phyloP scores from a whole-genome alignment of 2,113 vertebrate genomes.

The Sterrhoptilus dennistouni region DNA sequence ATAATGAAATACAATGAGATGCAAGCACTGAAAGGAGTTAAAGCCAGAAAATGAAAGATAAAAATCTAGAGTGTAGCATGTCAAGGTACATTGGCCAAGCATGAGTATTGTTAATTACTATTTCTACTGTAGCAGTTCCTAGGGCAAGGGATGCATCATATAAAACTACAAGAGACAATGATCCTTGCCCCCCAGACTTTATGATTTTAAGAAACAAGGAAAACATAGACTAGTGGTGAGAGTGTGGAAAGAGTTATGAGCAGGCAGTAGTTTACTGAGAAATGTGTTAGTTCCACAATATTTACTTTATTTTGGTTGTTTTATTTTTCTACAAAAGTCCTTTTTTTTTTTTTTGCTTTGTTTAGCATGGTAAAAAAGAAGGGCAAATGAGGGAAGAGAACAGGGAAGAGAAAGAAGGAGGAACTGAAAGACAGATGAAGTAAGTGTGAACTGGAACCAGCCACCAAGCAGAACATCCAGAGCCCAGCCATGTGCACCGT shows the following conservation, averaged over 20 bases:
- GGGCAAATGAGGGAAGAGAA: neutral
- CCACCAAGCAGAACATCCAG: conserved; percentile 24
- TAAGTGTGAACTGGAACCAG: conserved; percentile 14
- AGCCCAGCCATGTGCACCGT: neutral
- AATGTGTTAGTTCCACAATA: neutral
- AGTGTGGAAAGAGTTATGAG: neutral
- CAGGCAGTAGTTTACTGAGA: neutral
- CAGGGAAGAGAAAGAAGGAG: neutral
- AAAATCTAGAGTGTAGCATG: conserved; percentile 13
- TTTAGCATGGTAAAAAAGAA: neutral
- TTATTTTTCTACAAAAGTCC: neutral
- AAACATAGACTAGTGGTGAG: conserved; percentile 10
- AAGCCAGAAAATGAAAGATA: conserved; percentile 25
- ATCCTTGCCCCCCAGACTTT: conserved; percentile 1
- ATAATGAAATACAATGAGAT: conserved; percentile 42
- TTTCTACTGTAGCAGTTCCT: neutral
- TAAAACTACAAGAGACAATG: neutral
- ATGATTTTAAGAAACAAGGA: conserved; percentile 14
- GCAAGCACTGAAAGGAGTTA: conserved; percentile 14
- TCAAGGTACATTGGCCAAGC: neutral
- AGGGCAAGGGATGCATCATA: neutral
- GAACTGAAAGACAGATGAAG: neutral
- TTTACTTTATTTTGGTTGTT: neutral
- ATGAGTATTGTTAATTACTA: neutral
- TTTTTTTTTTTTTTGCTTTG: neutral